Percentiles rank a stretch among this genome's conserved stretches.
Evolutionary conservation across 2,113 vertebrate genomes (phyloP).

Genomic region (Phaetusa simplex): DNA sequence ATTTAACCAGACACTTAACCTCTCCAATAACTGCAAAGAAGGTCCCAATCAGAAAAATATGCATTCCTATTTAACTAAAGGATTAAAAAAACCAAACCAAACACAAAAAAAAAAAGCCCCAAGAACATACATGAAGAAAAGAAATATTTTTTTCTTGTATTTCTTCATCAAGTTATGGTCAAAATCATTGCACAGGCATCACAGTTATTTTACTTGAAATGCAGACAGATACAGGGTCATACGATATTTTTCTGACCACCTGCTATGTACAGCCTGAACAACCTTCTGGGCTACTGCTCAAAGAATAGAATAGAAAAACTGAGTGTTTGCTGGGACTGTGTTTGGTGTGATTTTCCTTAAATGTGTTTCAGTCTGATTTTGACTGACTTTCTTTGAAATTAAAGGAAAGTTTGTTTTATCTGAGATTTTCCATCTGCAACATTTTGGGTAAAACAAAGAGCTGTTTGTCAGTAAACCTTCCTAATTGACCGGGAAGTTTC

Average conservation of each 20-base stretch:
- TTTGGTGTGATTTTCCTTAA: not conserved
- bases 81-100: not conserved
- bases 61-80: not conserved
- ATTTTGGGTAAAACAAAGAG: not conserved
- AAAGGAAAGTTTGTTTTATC: not conserved
- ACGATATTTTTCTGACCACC: not conserved
- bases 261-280: not conserved
- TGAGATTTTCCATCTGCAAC: not conserved
- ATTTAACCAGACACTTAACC: not conserved
- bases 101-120: rapidly evolving
- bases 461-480: not conserved
- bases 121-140: not conserved
- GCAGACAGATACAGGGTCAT: not conserved
- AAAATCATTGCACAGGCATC: not conserved
- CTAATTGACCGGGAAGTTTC: not conserved
- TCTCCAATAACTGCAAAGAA: not conserved
- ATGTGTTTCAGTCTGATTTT: not conserved
- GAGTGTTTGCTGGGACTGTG: not conserved
- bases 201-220: not conserved
- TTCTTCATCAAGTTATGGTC: not conserved
- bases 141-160: not conserved
- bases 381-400: not conserved
- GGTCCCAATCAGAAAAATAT: not conserved
- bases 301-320: not conserved
- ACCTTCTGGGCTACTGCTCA: not conserved